A percentile compares a stretch with the other conserved stretches of the same genome.
These are phyloP conservation scores for Lumbricus terrestris DNA, from an alignment of 2,888 invertebrate genomes.

Conservation along the genomic window DNA sequence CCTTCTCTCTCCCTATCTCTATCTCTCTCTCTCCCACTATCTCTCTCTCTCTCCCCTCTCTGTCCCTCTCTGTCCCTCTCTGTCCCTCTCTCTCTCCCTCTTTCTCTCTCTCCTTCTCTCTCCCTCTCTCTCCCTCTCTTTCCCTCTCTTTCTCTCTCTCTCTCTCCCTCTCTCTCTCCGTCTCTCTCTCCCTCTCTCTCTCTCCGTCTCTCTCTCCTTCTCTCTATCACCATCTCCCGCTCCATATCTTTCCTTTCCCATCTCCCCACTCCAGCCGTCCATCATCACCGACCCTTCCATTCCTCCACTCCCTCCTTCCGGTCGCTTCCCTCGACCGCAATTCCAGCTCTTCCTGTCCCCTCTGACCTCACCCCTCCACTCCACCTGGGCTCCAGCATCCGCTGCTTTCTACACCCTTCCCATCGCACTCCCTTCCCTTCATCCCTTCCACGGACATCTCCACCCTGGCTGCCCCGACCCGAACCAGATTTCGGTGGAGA, in stretches of 20 bases:
- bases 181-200: too few relatives aligned
- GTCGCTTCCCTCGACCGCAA: neutral
- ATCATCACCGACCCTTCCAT: neutral
- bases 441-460: neutral
- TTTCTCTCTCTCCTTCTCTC: neutral
- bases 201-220: neutral
- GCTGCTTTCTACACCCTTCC: neutral
- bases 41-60: neutral
- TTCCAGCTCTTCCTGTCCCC: neutral
- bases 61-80: neutral
- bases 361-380: neutral
- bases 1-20: neutral
- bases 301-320: neutral
- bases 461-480: neutral
- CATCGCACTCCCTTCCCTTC: neutral
- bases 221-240: neutral
- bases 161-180: neutral
- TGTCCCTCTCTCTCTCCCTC: too few relatives aligned
- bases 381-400: neutral
- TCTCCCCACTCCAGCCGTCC: neutral
- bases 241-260: neutral
- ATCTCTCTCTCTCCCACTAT: neutral
- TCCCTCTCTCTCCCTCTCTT: too few relatives aligned
- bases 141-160: neutral
- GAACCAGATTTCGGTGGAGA: neutral